Conservation (phyloP, 2,797 vertebrate genomes). For the Melanogrammus aeglefinus region DNA sequence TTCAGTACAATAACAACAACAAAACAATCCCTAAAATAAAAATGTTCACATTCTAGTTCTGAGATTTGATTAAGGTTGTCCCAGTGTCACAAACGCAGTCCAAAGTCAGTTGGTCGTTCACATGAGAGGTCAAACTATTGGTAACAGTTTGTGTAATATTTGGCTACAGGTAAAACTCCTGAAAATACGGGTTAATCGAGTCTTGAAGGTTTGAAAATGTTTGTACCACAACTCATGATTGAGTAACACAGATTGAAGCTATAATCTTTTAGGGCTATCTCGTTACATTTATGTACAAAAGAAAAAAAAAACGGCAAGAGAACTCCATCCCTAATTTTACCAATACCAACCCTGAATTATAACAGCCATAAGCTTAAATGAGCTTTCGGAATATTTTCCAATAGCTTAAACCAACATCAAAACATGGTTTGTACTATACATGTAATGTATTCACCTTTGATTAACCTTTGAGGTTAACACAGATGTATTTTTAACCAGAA, state of each 20-base stretch:
- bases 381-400: background rate
- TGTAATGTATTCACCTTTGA: background rate
- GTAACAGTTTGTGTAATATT: background rate
- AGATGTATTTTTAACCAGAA: background rate
- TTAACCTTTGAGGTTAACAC: slow-evolving; percentile 1
- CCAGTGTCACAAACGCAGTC: background rate
- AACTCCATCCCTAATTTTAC: too few relatives aligned
- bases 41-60: background rate
- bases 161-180: background rate
- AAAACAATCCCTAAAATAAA: slow-evolving; percentile 1
- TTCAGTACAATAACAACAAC: background rate
- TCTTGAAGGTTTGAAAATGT: background rate
- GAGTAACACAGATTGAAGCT: background rate
- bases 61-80: slow-evolving; percentile 1
- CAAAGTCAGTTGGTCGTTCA: background rate
- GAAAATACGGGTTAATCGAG: background rate
- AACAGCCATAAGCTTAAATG: background rate
- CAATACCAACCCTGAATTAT: background rate
- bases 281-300: background rate
- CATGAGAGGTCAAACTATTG: background rate
- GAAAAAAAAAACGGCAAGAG: background rate
- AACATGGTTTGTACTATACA: background rate
- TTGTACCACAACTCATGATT: too few relatives aligned
- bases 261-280: background rate
- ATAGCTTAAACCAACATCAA: background rate